Conservation (phyloP, 2,113 vertebrate genomes). For the Toxotes chatareus region DNA sequence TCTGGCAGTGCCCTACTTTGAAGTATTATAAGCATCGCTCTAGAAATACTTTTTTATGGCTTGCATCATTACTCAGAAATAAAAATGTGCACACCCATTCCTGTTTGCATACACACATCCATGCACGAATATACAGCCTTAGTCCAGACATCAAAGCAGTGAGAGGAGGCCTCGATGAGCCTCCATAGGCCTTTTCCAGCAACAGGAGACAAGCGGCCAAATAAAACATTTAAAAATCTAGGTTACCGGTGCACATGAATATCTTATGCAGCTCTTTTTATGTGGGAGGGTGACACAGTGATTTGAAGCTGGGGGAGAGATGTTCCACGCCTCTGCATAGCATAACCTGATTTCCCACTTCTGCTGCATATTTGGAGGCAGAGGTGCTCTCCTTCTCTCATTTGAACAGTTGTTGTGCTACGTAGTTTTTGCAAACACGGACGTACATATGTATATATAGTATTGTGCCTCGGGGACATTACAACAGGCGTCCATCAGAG, state of each 20-base stretch:
- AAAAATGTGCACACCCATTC: constrained; percentile 47
- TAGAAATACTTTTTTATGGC: constrained; percentile 38
- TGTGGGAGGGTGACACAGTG: constrained; percentile 72
- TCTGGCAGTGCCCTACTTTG: constrained; percentile 59
- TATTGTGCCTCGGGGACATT: not conserved
- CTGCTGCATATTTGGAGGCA: constrained; percentile 18
- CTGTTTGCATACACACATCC: constrained; percentile 22
- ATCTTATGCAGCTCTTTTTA: constrained; percentile 72
- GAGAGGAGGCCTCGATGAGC: constrained; percentile 44
- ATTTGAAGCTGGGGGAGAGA: constrained; percentile 67
- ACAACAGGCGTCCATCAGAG: constrained; percentile 26
- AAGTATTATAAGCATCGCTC: constrained; percentile 25
- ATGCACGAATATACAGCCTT: constrained; percentile 28
- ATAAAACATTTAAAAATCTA: constrained; percentile 77
- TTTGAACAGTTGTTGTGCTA: constrained; percentile 2
- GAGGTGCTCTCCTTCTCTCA: not conserved
- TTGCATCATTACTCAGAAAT: constrained; percentile 50
- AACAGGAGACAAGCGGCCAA: constrained; percentile 65
- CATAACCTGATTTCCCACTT: constrained; percentile 56
- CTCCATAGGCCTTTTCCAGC: constrained; percentile 40
- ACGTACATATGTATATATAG: not conserved
- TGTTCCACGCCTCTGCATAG: constrained; percentile 53
- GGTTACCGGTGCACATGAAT: constrained; percentile 77
- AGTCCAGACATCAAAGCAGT: constrained; percentile 68
- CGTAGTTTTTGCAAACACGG: constrained; percentile 1